These are phyloP conservation scores for Liasis olivaceus DNA, from an alignment of 2,797 vertebrate species.

Conservation along the genomic window DNA sequence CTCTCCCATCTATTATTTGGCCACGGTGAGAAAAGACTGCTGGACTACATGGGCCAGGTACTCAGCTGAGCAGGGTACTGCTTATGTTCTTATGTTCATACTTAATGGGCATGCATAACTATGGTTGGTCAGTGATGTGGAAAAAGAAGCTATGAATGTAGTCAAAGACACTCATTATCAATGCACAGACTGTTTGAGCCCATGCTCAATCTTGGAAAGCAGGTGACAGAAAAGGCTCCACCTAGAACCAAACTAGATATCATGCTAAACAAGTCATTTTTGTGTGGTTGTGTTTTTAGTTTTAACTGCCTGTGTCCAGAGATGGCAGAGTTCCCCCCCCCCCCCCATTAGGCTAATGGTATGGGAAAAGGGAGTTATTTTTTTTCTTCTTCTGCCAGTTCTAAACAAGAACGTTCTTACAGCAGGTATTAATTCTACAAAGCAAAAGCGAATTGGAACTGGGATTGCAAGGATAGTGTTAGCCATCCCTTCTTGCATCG, in stretches of 20 bases:
- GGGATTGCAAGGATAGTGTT: background rate
- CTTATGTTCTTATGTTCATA: background rate
- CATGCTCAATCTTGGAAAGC: too few relatives aligned
- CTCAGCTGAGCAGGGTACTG: too few relatives aligned
- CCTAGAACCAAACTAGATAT: background rate
- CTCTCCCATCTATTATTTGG: background rate
- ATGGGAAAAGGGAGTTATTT: too few relatives aligned
- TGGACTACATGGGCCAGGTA: background rate
- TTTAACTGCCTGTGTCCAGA: background rate
- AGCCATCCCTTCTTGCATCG: background rate
- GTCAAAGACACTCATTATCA: background rate
- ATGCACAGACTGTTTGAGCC: background rate
- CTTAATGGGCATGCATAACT: background rate
- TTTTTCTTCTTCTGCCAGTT: too few relatives aligned
- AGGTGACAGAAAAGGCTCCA: background rate
- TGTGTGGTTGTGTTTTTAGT: background rate
- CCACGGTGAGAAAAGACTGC: background rate
- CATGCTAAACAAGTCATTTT: background rate
- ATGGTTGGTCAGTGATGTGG: background rate
- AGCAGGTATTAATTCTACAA: too few relatives aligned
- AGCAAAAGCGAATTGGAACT: background rate
- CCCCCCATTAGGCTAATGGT: too few relatives aligned
- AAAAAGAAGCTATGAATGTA: background rate
- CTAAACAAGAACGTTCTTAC: too few relatives aligned
- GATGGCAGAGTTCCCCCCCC: too few relatives aligned